phyloP scores from a whole-genome alignment of 2,888 invertebrate genomes.

The Drosophila gaucha region DNA sequence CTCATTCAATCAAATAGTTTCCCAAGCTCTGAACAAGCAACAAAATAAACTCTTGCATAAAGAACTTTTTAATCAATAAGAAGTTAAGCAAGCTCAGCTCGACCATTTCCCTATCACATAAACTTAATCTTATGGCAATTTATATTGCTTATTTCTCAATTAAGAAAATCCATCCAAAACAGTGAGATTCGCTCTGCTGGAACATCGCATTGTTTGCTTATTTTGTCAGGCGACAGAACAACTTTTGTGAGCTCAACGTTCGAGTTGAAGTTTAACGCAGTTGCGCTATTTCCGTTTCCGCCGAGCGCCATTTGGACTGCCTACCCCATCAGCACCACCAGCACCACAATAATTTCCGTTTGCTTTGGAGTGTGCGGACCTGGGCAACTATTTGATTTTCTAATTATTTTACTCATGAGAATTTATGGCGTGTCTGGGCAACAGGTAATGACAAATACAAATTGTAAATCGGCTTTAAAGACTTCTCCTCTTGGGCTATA shows the following conservation, averaged over 20 bases:
- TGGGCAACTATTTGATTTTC: constrained; percentile 69
- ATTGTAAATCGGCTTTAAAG: constrained; percentile 19
- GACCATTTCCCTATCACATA: too few relatives aligned
- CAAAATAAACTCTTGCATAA: too few relatives aligned
- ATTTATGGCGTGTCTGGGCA: constrained; percentile 64
- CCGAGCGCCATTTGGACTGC: neutral
- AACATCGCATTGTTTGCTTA: constrained; percentile 3
- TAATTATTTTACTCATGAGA: constrained; percentile 80
- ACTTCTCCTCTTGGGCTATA: constrained; percentile 34
- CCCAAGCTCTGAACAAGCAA: too few relatives aligned
- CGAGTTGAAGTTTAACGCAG: constrained; percentile 39
- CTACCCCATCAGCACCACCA: neutral
- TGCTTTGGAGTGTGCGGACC: neutral
- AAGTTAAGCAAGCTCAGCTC: too few relatives aligned
- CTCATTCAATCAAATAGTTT: too few relatives aligned
- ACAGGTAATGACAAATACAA: constrained; percentile 55
- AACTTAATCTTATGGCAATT: too few relatives aligned
- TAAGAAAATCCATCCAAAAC: neutral
- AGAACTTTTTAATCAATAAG: too few relatives aligned
- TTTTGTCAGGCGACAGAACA: too few relatives aligned
- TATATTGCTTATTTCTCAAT: neutral
- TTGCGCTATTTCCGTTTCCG: constrained; percentile 52
- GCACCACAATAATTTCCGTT: neutral
- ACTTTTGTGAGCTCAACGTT: constrained; percentile 28
- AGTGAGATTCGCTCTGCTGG: constrained; percentile 2